Conservation (phyloP, 2,113 vertebrate genomes). For the Pantherophis guttatus region DNA sequence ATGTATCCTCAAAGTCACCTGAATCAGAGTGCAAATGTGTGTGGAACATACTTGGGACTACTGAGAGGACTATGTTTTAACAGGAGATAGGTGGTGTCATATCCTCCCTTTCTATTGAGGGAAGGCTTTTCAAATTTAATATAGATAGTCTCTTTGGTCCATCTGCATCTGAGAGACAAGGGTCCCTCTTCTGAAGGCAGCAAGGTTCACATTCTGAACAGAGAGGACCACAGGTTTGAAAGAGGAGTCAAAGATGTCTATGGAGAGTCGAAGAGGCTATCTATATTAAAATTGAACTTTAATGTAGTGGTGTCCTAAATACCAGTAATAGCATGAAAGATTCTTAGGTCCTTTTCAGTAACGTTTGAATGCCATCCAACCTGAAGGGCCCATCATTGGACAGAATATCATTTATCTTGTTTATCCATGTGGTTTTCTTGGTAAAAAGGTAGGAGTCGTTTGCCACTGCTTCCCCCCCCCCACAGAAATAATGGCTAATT, state of each 20-base stretch:
- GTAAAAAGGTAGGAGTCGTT: background rate
- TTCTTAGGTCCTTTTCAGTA: background rate
- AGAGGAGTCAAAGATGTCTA: too few relatives aligned
- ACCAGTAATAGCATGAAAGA: background rate
- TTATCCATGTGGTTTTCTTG: background rate
- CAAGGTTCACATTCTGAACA: background rate
- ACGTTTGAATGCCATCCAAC: background rate
- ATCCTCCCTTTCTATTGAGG: background rate
- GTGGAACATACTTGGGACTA: background rate
- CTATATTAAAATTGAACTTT: background rate
- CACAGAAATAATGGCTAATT: background rate
- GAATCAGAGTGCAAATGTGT: background rate
- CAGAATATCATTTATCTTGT: background rate
- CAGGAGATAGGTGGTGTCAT: background rate
- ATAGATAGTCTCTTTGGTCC: background rate
- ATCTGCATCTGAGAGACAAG: background rate
- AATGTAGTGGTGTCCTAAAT: background rate
- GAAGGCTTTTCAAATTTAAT: background rate
- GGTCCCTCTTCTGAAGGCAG: background rate
- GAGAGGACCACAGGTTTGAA: background rate
- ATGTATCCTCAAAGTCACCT: background rate
- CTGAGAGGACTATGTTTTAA: background rate
- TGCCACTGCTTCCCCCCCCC: background rate
- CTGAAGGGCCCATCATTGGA: background rate
- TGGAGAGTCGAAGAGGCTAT: background rate